Percentiles rank a stretch among this genome's conserved stretches.
Evolutionary conservation across 2,888 invertebrate genomes (phyloP).

Genomic region (Psylliodes chrysocephalus): DNA sequence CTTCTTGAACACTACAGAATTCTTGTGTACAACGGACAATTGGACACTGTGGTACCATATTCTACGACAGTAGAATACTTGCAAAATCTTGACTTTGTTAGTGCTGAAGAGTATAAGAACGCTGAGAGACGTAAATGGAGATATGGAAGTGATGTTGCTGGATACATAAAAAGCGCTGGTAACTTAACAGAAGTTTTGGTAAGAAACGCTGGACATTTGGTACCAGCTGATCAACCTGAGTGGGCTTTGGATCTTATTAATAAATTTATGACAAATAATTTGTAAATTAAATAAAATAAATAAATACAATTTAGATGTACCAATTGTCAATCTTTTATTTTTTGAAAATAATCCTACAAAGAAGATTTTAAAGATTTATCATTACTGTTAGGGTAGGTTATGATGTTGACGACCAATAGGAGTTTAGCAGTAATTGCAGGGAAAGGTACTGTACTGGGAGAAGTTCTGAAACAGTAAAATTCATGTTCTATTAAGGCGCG

Average conservation of each 20-base stretch:
- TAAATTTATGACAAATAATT: too few relatives aligned
- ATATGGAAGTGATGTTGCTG: constrained; percentile 74
- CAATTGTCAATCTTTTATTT: too few relatives aligned
- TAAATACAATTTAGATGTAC: too few relatives aligned
- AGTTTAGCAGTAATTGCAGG: too few relatives aligned
- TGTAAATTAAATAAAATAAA: too few relatives aligned
- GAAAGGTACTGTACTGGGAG: too few relatives aligned
- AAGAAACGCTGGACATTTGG: constrained; percentile 83
- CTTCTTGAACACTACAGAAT: constrained; percentile 74
- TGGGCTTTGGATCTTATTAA: constrained; percentile 76
- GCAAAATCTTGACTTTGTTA: constrained; percentile 74
- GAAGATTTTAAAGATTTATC: too few relatives aligned
- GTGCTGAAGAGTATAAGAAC: constrained; percentile 70
- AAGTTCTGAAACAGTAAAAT: too few relatives aligned
- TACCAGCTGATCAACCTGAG: constrained; percentile 80
- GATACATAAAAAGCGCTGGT: constrained; percentile 76
- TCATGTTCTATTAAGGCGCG: too few relatives aligned
- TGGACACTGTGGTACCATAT: constrained; percentile 89
- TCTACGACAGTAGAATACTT: constrained; percentile 83
- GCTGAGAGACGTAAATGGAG: constrained; percentile 75
- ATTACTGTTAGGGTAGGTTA: too few relatives aligned
- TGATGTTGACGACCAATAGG: too few relatives aligned
- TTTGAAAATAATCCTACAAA: too few relatives aligned
- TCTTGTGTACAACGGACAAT: constrained; percentile 82
- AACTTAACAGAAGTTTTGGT: constrained; percentile 78